These are phyloP conservation scores for Galeopsomyia nigrocyanea DNA, from an alignment of 2,888 invertebrate species.

Conservation along the genomic window DNA sequence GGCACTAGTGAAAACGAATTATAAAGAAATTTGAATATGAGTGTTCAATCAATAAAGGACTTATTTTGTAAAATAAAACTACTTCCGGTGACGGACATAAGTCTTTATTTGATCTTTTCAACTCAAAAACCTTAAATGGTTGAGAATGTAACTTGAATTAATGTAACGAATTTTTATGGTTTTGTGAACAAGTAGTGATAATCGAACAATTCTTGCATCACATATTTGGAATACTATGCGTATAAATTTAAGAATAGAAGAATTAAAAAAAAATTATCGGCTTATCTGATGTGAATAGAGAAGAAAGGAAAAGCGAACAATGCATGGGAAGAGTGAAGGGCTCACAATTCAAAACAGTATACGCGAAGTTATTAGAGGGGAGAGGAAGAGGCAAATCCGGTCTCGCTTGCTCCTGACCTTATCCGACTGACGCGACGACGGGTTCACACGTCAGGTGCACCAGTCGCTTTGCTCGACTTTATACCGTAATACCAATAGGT, in stretches of 20 bases:
- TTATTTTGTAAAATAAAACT: no score
- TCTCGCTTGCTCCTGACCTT: constrained; percentile 37
- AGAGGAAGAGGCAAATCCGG: constrained; percentile 29
- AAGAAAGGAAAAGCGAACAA: constrained; percentile 18
- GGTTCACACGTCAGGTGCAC: constrained; percentile 41
- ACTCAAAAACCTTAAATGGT: no score
- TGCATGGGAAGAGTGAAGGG: not conserved
- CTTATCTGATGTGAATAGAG: not conserved
- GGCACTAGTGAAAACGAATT: no score
- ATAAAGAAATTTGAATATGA: no score
- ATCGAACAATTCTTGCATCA: not conserved
- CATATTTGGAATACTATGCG: no score
- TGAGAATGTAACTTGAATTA: no score
- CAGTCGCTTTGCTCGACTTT: constrained; percentile 18
- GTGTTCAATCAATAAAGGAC: no score
- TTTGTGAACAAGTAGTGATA: not conserved
- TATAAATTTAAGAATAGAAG: no score
- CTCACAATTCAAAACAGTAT: not conserved
- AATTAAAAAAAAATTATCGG: not conserved
- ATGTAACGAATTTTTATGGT: no score
- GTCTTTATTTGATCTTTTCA: no score
- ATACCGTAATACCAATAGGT: constrained; percentile 39
- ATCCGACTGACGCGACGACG: constrained; percentile 25
- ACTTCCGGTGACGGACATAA: no score
- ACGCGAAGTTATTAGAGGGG: constrained; percentile 12